Percentiles rank a stretch among this genome's conserved stretches.
Conservation (phyloP, 1,140 invertebrate species). For the Mactra quadrangularis region DNA sequence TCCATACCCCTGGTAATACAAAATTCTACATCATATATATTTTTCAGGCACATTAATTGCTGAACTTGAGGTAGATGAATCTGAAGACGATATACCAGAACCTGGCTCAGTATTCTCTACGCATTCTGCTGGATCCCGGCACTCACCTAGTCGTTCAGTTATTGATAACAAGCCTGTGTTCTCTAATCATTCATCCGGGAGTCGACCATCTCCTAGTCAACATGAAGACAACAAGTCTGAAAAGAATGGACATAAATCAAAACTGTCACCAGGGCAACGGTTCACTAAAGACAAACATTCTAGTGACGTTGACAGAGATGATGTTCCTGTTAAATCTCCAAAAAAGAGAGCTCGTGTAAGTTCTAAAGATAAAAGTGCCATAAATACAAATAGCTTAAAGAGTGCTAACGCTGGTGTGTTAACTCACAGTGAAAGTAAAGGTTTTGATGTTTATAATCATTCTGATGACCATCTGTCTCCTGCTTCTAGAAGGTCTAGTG, state of each 20-base stretch:
- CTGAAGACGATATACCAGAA: constrained; percentile 36
- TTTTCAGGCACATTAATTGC: constrained; percentile 44
- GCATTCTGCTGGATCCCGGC: constrained; percentile 18
- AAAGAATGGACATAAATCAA: not conserved
- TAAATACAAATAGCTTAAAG: not conserved
- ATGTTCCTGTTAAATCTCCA: not conserved
- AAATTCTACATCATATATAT: too few species aligned
- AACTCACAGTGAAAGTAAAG: constrained; percentile 39
- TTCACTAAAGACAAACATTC: not conserved
- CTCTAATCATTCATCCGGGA: not conserved
- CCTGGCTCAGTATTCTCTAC: constrained; percentile 14
- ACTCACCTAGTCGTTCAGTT: not conserved
- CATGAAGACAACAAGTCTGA: not conserved
- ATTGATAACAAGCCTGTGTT: constrained; percentile 7
- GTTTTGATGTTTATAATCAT: constrained; percentile 11
- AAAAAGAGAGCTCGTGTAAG: constrained; percentile 8
- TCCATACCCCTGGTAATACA: too few species aligned
- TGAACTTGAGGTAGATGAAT: constrained; percentile 27
- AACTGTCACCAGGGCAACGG: not conserved
- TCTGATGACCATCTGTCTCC: not conserved
- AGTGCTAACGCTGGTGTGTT: not conserved
- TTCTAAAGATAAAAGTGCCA: not conserved
- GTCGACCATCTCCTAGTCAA: constrained; percentile 7
- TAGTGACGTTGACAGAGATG: not conserved
- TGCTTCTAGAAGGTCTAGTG: not conserved